Conservation (phyloP, 2,113 vertebrate species). For the Emydura subglobosa region DNA sequence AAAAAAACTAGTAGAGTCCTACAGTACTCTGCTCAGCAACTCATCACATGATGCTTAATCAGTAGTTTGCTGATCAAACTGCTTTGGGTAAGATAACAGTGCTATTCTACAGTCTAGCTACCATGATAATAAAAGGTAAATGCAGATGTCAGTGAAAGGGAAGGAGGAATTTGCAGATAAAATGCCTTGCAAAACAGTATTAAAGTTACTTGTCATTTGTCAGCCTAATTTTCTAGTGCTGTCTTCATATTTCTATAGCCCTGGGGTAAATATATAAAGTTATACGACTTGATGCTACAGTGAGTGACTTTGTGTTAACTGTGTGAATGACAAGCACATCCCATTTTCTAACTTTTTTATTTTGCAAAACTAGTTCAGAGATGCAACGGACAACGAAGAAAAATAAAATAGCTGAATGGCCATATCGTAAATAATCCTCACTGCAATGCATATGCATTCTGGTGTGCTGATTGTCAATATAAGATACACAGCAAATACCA, state of each 20-base stretch:
- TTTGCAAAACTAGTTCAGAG: neutral
- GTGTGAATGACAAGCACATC: neutral
- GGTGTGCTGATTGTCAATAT: neutral
- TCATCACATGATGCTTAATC: neutral
- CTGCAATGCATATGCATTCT: neutral
- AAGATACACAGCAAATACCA: neutral
- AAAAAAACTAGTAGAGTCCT: constrained; percentile 4
- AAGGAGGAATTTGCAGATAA: neutral
- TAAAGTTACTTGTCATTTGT: neutral
- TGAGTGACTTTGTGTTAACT: neutral
- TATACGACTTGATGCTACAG: neutral
- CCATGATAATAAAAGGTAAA: constrained; percentile 2
- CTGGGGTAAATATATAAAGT: neutral
- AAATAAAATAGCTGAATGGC: neutral
- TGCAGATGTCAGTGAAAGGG: constrained; percentile 4
- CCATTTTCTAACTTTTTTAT: neutral
- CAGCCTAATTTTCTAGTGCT: constrained; percentile 8
- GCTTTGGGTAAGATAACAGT: neutral
- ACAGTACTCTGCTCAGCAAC: neutral
- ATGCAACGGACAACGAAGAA: neutral
- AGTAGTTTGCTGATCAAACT: neutral
- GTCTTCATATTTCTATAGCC: neutral
- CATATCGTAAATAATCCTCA: neutral
- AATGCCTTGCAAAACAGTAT: neutral
- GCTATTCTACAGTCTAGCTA: neutral